Conservation (phyloP, 2,797 vertebrate species). For the Catostomus latipinnis region DNA sequence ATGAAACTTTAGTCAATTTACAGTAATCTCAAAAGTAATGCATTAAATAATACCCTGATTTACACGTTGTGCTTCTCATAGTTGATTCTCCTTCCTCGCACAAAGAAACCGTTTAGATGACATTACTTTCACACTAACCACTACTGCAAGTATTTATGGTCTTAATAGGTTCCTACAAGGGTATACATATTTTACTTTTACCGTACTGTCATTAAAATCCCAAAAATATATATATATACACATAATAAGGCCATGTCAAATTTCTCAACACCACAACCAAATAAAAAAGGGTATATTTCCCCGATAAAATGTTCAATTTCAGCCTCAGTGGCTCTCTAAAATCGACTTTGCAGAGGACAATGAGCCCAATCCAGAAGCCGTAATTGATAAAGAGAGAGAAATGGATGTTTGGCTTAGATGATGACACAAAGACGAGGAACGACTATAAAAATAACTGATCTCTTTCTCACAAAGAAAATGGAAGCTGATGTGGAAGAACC, state of each 20-base stretch:
- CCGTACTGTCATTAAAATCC: slow-evolving; percentile 12
- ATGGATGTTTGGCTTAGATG: slow-evolving; percentile 2
- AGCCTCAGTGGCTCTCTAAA: slow-evolving; percentile 6
- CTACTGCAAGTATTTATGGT: background rate
- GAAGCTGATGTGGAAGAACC: slow-evolving; percentile 2
- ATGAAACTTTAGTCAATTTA: background rate
- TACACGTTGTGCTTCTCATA: background rate
- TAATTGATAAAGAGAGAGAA: background rate
- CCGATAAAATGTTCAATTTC: slow-evolving; percentile 10
- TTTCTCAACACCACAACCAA: slow-evolving; percentile 15
- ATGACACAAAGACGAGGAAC: background rate
- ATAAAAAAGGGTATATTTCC: background rate
- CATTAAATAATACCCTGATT: too few relatives aligned
- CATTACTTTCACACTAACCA: background rate
- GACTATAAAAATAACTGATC: slow-evolving; percentile 11
- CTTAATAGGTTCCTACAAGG: background rate
- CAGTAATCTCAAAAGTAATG: slow-evolving; percentile 9
- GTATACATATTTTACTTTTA: slow-evolving; percentile 1
- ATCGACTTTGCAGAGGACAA: background rate
- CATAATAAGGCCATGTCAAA: slow-evolving; percentile 39
- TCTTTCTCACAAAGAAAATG: slow-evolving; percentile 16
- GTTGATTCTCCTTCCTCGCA: too few relatives aligned
- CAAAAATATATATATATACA: slow-evolving; percentile 39
- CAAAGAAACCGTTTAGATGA: background rate
- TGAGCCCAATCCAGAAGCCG: slow-evolving; percentile 8